These are phyloP conservation scores for Rhipidura dahli DNA, from an alignment of 2,113 vertebrate genomes.

Conservation along the genomic window DNA sequence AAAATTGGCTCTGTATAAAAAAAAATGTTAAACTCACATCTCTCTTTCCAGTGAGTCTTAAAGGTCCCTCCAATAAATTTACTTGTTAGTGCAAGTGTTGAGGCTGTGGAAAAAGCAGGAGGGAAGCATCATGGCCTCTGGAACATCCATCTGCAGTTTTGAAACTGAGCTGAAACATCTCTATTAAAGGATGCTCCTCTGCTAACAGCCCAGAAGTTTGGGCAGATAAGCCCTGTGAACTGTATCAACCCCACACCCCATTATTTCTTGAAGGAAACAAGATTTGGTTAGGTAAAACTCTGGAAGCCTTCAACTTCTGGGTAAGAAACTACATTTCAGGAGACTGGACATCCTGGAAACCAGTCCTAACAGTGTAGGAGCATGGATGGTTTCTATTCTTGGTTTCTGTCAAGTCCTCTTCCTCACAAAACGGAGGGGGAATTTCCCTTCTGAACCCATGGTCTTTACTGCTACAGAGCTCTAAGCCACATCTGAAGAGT, in stretches of 20 bases:
- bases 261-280: background rate
- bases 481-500: background rate
- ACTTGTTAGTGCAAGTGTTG: background rate
- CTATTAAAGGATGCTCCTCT: background rate
- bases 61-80: background rate
- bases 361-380: background rate
- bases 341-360: background rate
- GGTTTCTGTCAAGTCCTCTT: background rate
- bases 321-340: background rate
- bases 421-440: background rate
- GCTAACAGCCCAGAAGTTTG: background rate
- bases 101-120: background rate
- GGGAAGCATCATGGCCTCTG: background rate
- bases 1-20: background rate
- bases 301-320: background rate
- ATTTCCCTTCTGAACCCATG: background rate
- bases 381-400: background rate
- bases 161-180: background rate
- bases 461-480: background rate
- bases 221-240: background rate
- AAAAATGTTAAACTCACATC: background rate
- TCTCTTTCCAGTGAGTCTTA: background rate
- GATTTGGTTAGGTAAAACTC: background rate
- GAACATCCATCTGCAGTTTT: background rate
- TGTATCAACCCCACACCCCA: rapidly evolving